Evolutionary conservation across 2,113 vertebrate genomes (phyloP).

Genomic region (Pteropus alecto): DNA sequence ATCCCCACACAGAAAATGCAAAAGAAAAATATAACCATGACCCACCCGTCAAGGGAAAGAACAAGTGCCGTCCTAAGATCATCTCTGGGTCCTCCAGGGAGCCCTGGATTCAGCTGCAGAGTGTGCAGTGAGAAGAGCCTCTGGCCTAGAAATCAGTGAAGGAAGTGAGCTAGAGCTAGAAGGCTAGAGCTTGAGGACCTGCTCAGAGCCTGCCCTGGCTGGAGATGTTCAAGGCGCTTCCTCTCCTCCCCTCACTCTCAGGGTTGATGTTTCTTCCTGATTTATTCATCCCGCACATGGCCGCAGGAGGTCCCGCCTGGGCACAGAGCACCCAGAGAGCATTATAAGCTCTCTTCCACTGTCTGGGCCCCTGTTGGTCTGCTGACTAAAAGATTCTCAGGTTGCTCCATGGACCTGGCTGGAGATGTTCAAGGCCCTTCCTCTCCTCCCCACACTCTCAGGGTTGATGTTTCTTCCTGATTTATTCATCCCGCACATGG

Average conservation of each 20-base stretch:
- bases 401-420: not conserved
- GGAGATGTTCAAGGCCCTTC: not conserved
- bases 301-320: not conserved
- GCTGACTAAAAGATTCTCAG: not conserved
- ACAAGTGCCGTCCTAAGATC: not conserved
- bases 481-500: not conserved
- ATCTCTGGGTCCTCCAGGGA: not conserved
- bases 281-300: not conserved
- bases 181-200: fast-evolving
- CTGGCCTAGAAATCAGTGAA: not conserved
- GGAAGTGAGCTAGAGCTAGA: too few species aligned
- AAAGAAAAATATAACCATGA: not conserved
- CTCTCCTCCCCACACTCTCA: not conserved
- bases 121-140: not conserved
- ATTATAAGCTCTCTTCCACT: not conserved
- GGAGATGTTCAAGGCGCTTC: not conserved
- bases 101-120: not conserved
- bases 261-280: not conserved
- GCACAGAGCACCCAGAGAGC: not conserved
- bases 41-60: not conserved
- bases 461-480: not conserved
- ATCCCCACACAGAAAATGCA: not conserved
- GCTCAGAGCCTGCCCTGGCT: not conserved
- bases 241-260: not conserved
- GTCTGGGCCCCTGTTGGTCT: not conserved